A percentile compares a stretch with the other conserved stretches of the same genome.
These are phyloP conservation scores for Galeruca laticollis DNA, from an alignment of 2,888 invertebrate genomes.

Conservation along the genomic window DNA sequence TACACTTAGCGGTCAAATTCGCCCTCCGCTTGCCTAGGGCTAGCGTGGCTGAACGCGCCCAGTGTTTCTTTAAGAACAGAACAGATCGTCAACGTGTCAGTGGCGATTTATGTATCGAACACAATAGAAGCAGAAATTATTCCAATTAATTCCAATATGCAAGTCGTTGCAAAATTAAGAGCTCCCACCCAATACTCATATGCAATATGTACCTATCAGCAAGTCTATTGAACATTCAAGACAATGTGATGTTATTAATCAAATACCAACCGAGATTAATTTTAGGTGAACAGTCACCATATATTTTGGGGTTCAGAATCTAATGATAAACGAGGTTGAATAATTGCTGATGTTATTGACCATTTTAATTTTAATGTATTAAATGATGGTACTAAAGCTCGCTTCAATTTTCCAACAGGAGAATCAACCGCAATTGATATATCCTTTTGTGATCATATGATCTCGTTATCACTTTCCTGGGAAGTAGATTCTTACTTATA, in stretches of 20 bases:
- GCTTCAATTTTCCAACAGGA: too few relatives aligned
- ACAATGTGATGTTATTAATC: constrained; percentile 2
- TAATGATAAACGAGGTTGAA: neutral
- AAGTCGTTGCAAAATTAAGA: constrained; percentile 5
- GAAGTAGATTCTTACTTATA: too few relatives aligned
- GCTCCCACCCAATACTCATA: neutral
- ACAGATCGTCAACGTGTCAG: neutral
- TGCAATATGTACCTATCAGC: neutral
- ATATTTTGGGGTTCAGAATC: too few relatives aligned
- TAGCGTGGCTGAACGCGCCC: too few relatives aligned
- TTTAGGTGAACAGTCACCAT: neutral
- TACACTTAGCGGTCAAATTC: too few relatives aligned
- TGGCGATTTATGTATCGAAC: neutral
- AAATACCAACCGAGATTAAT: constrained; percentile 5
- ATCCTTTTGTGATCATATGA: too few relatives aligned
- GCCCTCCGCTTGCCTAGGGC: too few relatives aligned
- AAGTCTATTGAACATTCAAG: neutral
- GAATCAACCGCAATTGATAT: too few relatives aligned
- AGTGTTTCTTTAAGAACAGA: constrained; percentile 9
- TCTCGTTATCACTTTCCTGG: too few relatives aligned
- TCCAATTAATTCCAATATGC: neutral
- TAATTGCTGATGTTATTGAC: neutral
- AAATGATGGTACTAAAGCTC: too few relatives aligned
- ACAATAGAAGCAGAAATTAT: too few relatives aligned
- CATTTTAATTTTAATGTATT: neutral